Conservation (phyloP, 1,140 invertebrate genomes). For the Campoletis sonorensis region DNA sequence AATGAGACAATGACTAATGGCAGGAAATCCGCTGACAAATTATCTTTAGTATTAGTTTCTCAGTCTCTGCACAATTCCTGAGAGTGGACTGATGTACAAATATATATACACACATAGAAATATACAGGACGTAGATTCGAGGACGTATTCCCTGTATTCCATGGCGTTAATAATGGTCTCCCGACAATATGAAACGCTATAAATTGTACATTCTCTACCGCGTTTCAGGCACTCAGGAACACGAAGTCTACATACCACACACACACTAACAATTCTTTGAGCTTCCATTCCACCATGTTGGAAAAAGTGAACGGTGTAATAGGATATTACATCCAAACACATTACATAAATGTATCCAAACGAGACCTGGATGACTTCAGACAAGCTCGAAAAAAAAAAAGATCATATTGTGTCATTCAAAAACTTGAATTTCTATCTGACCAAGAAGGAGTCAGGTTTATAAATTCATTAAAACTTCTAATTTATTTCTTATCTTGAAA, state of each 20-base stretch:
- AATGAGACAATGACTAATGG: slow-evolving; percentile 27
- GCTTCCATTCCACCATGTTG: too few relatives aligned
- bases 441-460: too few relatives aligned
- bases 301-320: too few relatives aligned
- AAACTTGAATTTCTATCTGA: too few relatives aligned
- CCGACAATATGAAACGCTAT: slow-evolving; percentile 15
- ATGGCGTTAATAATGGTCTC: slow-evolving; percentile 12
- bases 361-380: too few relatives aligned
- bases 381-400: too few relatives aligned
- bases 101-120: neutral
- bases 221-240: slow-evolving; percentile 9
- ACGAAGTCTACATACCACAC: neutral
- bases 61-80: slow-evolving; percentile 6
- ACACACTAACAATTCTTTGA: too few relatives aligned
- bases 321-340: too few relatives aligned
- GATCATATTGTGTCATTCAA: too few relatives aligned
- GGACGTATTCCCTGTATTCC: neutral
- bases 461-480: too few relatives aligned
- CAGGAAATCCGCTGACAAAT: slow-evolving; percentile 12
- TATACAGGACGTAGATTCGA: neutral
- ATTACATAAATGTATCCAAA: too few relatives aligned
- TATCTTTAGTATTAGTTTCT: slow-evolving; percentile 31
- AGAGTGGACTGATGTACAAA: neutral
- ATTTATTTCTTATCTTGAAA: too few relatives aligned
- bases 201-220: slow-evolving; percentile 14